phyloP scores from a whole-genome alignment of 2,113 vertebrate genomes.

The Struthio camelus region DNA sequence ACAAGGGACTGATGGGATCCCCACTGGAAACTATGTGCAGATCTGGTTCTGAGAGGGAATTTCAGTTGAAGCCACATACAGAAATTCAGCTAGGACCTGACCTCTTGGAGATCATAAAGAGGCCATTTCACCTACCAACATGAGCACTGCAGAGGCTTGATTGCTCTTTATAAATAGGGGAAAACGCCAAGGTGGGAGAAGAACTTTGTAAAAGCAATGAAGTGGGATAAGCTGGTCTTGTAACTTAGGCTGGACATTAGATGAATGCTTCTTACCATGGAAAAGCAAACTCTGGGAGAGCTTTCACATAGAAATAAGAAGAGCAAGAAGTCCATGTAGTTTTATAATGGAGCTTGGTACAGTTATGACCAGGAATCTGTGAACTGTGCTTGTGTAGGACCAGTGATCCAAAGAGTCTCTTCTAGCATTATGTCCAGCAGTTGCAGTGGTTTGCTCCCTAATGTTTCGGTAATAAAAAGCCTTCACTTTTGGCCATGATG shows the following conservation, averaged over 20 bases:
- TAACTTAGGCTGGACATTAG: not conserved
- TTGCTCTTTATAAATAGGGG: rapidly evolving
- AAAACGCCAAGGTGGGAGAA: not conserved
- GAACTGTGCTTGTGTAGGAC: not conserved
- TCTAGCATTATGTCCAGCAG: not conserved
- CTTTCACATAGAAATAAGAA: not conserved
- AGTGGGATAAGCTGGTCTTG: not conserved
- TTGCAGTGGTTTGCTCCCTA: not conserved
- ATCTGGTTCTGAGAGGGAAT: not conserved
- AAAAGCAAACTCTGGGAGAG: not conserved
- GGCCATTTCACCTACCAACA: not conserved
- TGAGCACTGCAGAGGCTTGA: not conserved
- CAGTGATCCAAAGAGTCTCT: not conserved
- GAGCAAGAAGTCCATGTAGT: not conserved
- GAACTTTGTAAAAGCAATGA: not conserved
- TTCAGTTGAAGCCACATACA: not conserved
- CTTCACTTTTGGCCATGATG: not conserved
- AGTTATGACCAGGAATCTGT: not conserved
- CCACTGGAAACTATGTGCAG: not conserved
- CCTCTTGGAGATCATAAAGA: not conserved
- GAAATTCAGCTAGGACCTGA: not conserved
- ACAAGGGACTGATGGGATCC: not conserved
- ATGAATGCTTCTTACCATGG: not conserved
- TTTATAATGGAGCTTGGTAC: not conserved
- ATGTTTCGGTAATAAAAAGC: not conserved